Base-by-base conservation (phyloP, 2,888 invertebrate species). In the Druceiella hillmani region DNA sequence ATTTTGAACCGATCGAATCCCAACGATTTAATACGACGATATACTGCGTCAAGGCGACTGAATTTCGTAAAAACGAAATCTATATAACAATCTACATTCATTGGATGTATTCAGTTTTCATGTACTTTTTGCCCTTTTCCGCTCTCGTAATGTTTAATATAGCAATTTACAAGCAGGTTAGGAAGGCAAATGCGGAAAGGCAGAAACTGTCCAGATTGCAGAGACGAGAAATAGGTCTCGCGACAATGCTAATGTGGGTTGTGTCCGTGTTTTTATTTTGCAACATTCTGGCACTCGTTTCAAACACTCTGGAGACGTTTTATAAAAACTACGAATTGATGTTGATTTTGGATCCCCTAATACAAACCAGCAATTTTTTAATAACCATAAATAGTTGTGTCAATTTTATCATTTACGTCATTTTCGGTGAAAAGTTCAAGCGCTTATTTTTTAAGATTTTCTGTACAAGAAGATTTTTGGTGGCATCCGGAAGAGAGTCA, bases 251-350 rank as follows among this genome's bases (percentile, higher is more conserved):
- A 41, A 78, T 95, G 25, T 90, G 89, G 54, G 92, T 97, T 7
- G 95, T 95, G 25, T 79, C 91, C 31, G 94, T 95, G 2, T 95
- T 97, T 68, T 87, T 95, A 62, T 75, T 92, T 33, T 92, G 94
- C 66, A 95, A 97, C 70, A 77, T 90, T 47, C 72, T 91, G 39
- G 88, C 92, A 2, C 73, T 93, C 46, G 83, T 90, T 42, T 81
- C 85, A 52, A 93, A 92, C 68, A 81, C 91, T 26, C 76, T 87
- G 55, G 88, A 95, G 62, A 84, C 87, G 25, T 88, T 91, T n/a
- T n/a, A n/a, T n/a, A n/a, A n/a, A n/a, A n/a, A n/a, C n/a, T n/a
- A n/a, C n/a, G n/a, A n/a, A n/a, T n/a, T n/a, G n/a, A n/a, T n/a
- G n/a, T n/a, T n/a, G n/a, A n/a, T n/a, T n/a, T n/a, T n/a, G n/a